phyloP scores from a whole-genome alignment of 2,888 invertebrate genomes.

The Troglohyphantes excavatus region DNA sequence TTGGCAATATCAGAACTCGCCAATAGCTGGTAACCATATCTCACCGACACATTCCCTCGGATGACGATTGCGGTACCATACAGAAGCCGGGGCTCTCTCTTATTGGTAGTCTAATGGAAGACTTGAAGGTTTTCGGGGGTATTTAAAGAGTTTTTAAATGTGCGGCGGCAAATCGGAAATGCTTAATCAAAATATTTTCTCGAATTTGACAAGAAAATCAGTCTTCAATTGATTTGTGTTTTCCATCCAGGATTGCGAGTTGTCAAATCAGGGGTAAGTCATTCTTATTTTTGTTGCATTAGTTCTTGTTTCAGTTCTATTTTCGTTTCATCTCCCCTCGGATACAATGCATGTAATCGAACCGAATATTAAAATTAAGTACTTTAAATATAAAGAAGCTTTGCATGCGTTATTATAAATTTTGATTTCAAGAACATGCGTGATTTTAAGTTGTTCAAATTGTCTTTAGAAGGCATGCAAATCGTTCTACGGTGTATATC shows the following conservation, averaged over 20 bases:
- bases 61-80: slow-evolving; percentile 60
- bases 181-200: neutral
- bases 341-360: no score
- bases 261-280: neutral
- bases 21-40: slow-evolving; percentile 61
- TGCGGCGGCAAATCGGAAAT: neutral
- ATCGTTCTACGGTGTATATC: no score
- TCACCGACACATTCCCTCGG: slow-evolving; percentile 46
- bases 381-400: no score
- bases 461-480: no score
- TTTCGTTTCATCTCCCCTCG: no score
- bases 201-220: neutral
- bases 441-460: no score
- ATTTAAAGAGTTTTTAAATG: neutral
- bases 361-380: no score
- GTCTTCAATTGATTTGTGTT: neutral
- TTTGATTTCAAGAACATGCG: no score
- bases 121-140: neutral
- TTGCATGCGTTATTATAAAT: no score
- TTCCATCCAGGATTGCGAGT: neutral
- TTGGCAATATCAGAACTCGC: slow-evolving; percentile 34
- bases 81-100: slow-evolving; percentile 59
- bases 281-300: neutral
- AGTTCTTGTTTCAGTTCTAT: neutral
- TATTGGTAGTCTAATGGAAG: neutral